Conservation (phyloP, 2,888 invertebrate species). For the Nebria salina region DNA sequence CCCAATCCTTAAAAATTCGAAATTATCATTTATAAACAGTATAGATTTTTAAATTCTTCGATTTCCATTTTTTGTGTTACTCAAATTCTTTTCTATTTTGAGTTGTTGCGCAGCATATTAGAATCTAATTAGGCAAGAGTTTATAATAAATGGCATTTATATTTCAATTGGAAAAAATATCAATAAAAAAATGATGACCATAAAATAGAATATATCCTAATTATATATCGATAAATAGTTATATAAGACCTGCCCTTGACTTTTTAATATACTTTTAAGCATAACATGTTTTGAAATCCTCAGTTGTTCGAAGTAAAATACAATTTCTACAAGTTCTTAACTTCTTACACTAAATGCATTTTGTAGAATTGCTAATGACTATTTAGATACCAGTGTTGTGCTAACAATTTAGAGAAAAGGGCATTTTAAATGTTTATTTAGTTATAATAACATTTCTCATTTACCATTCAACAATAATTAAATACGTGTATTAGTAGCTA, state of each 20-base stretch:
- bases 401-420: background rate
- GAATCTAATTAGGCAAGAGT: too few relatives aligned
- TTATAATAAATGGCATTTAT: too few relatives aligned
- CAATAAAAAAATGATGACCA: background rate
- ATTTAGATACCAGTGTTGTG: background rate
- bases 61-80: too few relatives aligned
- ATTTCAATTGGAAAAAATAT: too few relatives aligned
- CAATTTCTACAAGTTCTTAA: too few relatives aligned
- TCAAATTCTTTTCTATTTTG: too few relatives aligned
- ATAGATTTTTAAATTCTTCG: too few relatives aligned
- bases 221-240: background rate
- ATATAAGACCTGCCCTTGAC: background rate
- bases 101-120: too few relatives aligned
- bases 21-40: slow-evolving; percentile 12
- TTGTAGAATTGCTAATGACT: background rate
- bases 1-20: slow-evolving; percentile 69
- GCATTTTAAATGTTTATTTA: background rate
- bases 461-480: too few relatives aligned
- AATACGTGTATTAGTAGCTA: too few relatives aligned
- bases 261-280: background rate
- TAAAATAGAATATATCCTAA: background rate
- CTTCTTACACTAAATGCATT: background rate
- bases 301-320: too few relatives aligned
- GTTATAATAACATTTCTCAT: too few relatives aligned
- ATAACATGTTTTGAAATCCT: background rate